Conservation (phyloP, 2,888 invertebrate species). For the Blastobasis lacticolella region DNA sequence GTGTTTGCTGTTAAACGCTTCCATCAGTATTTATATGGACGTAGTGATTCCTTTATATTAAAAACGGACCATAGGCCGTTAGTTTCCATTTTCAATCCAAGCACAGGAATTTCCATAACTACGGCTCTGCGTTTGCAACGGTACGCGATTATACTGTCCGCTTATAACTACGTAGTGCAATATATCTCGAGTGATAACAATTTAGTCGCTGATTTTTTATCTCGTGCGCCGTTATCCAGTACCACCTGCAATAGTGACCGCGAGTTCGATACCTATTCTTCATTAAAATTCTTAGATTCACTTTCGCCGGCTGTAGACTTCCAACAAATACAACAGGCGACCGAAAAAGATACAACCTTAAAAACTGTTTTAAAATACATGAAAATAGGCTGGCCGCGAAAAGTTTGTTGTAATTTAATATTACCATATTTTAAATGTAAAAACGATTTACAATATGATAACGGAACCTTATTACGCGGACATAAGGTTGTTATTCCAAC, state of each 20-base stretch:
- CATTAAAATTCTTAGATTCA: too few species aligned
- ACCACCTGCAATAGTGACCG: neutral
- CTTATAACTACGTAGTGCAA: constrained; percentile 1
- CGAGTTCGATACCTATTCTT: constrained; percentile 4
- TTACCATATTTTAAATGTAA: constrained; percentile 1
- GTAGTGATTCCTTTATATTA: too few species aligned
- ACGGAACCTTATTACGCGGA: constrained; percentile 11
- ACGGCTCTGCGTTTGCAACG: neutral
- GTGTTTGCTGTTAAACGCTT: constrained; percentile 6
- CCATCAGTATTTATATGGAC: constrained; percentile 4
- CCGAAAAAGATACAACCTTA: constrained; percentile 6
- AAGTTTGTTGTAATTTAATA: constrained; percentile 7
- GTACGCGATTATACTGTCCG: neutral
- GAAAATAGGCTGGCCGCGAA: constrained; percentile 14
- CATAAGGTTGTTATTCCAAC: constrained; percentile 12
- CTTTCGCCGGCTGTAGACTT: too few species aligned
- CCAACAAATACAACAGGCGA: too few species aligned
- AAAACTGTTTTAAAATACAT: constrained; percentile 14
- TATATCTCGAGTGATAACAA: neutral
- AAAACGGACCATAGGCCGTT: too few species aligned
- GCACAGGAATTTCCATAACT: neutral
- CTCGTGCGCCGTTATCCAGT: neutral
- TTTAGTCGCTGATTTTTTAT: constrained; percentile 2
- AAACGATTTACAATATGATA: neutral
- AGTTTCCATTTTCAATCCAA: too few species aligned